These are phyloP conservation scores for Luperina nickerlii DNA, from an alignment of 2,888 invertebrate species.

Conservation along the genomic window DNA sequence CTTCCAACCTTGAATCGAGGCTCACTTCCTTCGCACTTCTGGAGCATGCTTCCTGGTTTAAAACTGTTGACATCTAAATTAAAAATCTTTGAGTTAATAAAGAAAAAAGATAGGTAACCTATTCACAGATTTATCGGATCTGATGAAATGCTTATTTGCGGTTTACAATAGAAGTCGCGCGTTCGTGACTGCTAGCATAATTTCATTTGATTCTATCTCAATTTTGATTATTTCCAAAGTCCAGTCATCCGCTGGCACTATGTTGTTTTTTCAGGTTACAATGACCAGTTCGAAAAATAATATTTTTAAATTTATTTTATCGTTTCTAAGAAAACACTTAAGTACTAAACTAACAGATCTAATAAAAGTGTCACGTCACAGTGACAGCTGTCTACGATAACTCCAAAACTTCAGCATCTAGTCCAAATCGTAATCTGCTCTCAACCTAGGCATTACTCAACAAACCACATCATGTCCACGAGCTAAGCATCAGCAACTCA, in stretches of 20 bases:
- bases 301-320: neutral
- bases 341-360: neutral
- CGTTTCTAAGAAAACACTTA: constrained; percentile 16
- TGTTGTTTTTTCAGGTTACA: neutral
- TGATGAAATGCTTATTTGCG: neutral
- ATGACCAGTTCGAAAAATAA: neutral
- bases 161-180: neutral
- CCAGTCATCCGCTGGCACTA: neutral
- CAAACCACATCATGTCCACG: constrained; percentile 43
- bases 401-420: constrained; percentile 24
- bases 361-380: constrained; percentile 26
- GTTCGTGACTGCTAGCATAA: neutral
- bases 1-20: constrained; percentile 29
- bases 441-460: constrained; percentile 48
- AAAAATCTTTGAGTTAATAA: constrained; percentile 14
- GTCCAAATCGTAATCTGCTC: constrained; percentile 15
- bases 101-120: neutral
- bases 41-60: constrained; percentile 34
- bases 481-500: constrained; percentile 54
- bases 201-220: neutral
- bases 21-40: constrained; percentile 29
- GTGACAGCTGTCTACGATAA: constrained; percentile 38
- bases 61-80: constrained; percentile 32
- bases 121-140: neutral
- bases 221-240: neutral